Evolutionary conservation across 1,140 invertebrate genomes (phyloP).

Genomic region (Scaptomyza hsui): DNA sequence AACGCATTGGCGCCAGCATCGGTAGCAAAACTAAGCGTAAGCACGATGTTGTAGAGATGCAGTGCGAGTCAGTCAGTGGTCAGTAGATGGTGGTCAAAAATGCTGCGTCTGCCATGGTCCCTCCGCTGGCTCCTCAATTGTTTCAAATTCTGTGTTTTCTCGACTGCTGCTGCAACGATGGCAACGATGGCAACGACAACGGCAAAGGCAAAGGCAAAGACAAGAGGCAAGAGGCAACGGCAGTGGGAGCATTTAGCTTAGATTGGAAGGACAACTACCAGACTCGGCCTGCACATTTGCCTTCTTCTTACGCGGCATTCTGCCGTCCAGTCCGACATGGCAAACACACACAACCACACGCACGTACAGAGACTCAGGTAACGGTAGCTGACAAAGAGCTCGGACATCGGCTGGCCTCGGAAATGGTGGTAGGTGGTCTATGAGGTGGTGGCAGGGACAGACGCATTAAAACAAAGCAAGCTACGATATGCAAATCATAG

Average conservation of each 20-base stretch:
- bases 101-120: conserved; percentile 68
- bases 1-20: conserved; percentile 26
- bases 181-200: conserved; percentile 43
- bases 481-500: conserved; percentile 81
- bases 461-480: conserved; percentile 78
- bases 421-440: conserved; percentile 26
- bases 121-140: conserved; percentile 72
- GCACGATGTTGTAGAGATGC: conserved; percentile 53
- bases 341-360: conserved; percentile 12
- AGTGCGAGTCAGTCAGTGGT: conserved; percentile 73
- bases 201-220: too few species aligned
- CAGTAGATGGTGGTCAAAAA: conserved; percentile 70
- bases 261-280: conserved; percentile 80
- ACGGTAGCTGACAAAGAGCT: conserved; percentile 70
- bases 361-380: conserved; percentile 53
- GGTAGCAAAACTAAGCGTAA: conserved; percentile 51
- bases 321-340: conserved; percentile 44
- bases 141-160: conserved; percentile 79
- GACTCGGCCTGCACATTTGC: conserved; percentile 70
- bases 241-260: conserved; percentile 75
- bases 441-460: conserved; percentile 29
- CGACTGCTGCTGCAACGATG: conserved; percentile 23
- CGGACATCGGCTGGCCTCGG: conserved; percentile 56
- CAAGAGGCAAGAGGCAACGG: conserved; percentile 11
- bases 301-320: conserved; percentile 79